These are phyloP conservation scores for Schizopygopsis malacanthus DNA, from an alignment of 2,797 vertebrate genomes.

Conservation along the genomic window DNA sequence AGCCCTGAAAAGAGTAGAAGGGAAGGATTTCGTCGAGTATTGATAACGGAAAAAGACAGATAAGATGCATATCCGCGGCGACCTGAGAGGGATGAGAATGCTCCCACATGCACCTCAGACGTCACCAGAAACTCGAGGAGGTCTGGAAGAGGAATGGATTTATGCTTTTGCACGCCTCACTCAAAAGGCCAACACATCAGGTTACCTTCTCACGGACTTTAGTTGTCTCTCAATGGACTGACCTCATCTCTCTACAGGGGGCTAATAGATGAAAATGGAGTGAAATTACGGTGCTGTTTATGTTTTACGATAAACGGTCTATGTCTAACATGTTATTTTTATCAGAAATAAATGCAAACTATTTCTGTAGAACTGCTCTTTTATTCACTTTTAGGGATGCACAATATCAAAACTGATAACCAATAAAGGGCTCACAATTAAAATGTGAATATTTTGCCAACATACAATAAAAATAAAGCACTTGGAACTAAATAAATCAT, in stretches of 20 bases:
- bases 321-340: not conserved
- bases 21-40: conserved; percentile 57
- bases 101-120: conserved; percentile 39
- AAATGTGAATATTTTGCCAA: not conserved
- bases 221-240: conserved; percentile 43
- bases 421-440: not conserved
- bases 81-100: conserved; percentile 39
- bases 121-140: conserved; percentile 52
- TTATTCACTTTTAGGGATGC: not conserved
- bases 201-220: conserved; percentile 56
- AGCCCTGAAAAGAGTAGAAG: conserved; percentile 40
- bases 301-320: not conserved
- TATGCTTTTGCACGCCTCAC: conserved; percentile 35
- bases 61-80: conserved; percentile 36
- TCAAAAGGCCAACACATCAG: conserved; percentile 42
- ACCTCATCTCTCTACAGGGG: conserved; percentile 41
- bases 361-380: not conserved
- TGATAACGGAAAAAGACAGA: conserved; percentile 68
- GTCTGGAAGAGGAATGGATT: conserved; percentile 38
- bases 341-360: conserved; percentile 2
- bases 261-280: conserved; percentile 34
- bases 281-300: conserved; percentile 43
- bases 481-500: too few relatives aligned
- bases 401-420: not conserved
- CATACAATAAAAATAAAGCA: not conserved